phyloP scores from a whole-genome alignment of 2,113 vertebrate species.

The Nothocercus julius region DNA sequence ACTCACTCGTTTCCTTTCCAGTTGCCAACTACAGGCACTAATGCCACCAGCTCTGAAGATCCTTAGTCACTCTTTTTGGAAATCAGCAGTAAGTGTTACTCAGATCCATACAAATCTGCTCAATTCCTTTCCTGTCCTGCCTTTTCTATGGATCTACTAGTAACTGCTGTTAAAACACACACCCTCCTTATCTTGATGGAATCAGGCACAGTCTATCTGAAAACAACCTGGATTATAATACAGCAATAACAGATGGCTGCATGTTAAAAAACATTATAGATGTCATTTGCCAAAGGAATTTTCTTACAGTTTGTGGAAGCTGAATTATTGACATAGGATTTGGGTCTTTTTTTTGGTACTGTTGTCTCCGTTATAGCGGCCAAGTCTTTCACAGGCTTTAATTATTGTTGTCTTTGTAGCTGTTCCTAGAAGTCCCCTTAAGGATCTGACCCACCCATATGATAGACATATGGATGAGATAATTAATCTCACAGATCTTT shows the following conservation, averaged over 20 bases:
- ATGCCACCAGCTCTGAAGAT: not conserved
- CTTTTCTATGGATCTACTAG: not conserved
- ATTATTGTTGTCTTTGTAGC: not conserved
- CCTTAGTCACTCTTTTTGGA: not conserved
- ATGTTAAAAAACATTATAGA: constrained; percentile 37
- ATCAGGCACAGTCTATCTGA: constrained; percentile 32
- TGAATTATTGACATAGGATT: not conserved
- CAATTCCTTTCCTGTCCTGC: not conserved
- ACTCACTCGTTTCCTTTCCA: not conserved
- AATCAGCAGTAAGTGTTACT: not conserved
- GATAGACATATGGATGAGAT: not conserved
- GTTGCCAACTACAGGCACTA: not conserved
- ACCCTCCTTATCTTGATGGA: constrained; percentile 12
- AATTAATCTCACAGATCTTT: not conserved
- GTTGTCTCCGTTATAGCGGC: not conserved
- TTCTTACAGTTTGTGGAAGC: constrained; percentile 1
- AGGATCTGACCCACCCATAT: not conserved
- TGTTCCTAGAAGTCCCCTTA: not conserved
- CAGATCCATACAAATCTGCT: not conserved
- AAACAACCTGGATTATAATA: constrained; percentile 44
- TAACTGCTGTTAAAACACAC: not conserved
- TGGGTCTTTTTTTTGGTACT: not conserved
- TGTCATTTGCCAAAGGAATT: constrained; percentile 38
- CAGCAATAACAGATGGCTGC: constrained; percentile 22
- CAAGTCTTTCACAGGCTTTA: not conserved